These are phyloP conservation scores for Nomada ferruginata DNA, from an alignment of 2,888 invertebrate genomes.

Conservation along the genomic window DNA sequence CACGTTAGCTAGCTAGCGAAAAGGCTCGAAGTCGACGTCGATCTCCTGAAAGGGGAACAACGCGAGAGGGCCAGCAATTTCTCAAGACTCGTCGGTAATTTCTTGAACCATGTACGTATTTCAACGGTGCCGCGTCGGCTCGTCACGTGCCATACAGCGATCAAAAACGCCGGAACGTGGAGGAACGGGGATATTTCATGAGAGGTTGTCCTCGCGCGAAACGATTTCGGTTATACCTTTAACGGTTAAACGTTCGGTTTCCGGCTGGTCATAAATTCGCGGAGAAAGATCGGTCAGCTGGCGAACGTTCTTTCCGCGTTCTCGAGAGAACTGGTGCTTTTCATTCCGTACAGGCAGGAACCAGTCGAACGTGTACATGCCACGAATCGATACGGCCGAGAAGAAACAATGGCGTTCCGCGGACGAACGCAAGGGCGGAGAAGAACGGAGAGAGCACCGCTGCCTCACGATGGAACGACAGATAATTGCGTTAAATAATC, in stretches of 20 bases:
- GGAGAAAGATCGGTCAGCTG: slow-evolving; percentile 39
- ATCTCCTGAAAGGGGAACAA: not conserved
- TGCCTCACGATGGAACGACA: slow-evolving; percentile 67
- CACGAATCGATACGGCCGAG: slow-evolving; percentile 72
- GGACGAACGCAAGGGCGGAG: slow-evolving; percentile 31
- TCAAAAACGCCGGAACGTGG: slow-evolving; percentile 7
- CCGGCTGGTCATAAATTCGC: slow-evolving; percentile 38
- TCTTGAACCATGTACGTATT: slow-evolving; percentile 11
- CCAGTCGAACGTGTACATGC: slow-evolving; percentile 64
- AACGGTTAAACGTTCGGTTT: slow-evolving; percentile 53
- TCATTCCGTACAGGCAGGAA: slow-evolving; percentile 59
- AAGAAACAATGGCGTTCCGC: slow-evolving; percentile 66
- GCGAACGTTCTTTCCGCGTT: slow-evolving; percentile 4
- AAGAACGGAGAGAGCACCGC: slow-evolving; percentile 34
- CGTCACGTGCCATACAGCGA: slow-evolving; percentile 40
- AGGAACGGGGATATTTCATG: not conserved
- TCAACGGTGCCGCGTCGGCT: slow-evolving; percentile 1
- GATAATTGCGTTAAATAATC: slow-evolving; percentile 80
- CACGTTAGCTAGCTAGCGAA: not conserved
- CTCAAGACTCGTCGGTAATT: slow-evolving; percentile 27
- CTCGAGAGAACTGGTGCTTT: slow-evolving; percentile 36
- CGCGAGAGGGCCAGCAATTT: slow-evolving; percentile 4
- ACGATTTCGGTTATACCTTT: slow-evolving; percentile 37
- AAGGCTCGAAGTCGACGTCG: not conserved
- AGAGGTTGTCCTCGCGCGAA: not conserved